Conservation (phyloP, 1,140 invertebrate genomes). For the Latrodectus geometricus region DNA sequence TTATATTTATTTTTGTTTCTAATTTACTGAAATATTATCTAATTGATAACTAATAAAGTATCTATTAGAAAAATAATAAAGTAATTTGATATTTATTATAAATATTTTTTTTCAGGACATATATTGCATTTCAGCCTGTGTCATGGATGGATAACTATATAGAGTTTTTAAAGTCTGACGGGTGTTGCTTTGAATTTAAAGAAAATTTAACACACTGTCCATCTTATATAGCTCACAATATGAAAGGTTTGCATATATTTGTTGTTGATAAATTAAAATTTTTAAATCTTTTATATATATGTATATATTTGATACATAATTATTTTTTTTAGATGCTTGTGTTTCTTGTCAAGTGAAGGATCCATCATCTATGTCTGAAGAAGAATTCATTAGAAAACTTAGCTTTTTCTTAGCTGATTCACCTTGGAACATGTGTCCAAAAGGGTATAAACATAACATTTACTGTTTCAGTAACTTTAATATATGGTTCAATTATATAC, state of each 20-base stretch:
- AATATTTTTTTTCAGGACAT: conserved; percentile 75
- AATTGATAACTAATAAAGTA: too few species aligned
- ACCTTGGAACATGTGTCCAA: conserved; percentile 53
- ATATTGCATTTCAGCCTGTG: conserved; percentile 79
- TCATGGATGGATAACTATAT: conserved; percentile 94
- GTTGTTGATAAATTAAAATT: too few species aligned
- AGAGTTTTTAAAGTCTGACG: conserved; percentile 74
- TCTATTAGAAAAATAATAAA: too few species aligned
- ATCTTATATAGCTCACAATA: conserved; percentile 35
- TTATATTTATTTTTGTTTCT: too few species aligned
- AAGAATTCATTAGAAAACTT: conserved; percentile 47
- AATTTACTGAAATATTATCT: too few species aligned
- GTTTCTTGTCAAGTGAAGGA: not conserved
- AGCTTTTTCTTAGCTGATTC: conserved; percentile 44
- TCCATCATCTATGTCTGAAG: conserved; percentile 4
- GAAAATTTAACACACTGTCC: conserved; percentile 60
- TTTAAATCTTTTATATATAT: too few species aligned
- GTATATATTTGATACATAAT: too few species aligned
- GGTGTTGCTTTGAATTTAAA: conserved; percentile 62
- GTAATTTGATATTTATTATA: too few species aligned
- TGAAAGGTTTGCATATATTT: not conserved
- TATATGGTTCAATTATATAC: too few species aligned
- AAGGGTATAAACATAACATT: conserved; percentile 26
- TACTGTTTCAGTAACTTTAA: too few species aligned
- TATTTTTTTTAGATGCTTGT: conserved; percentile 34